phyloP scores from a whole-genome alignment of 2,113 vertebrate genomes.

The Percina caprodes region DNA sequence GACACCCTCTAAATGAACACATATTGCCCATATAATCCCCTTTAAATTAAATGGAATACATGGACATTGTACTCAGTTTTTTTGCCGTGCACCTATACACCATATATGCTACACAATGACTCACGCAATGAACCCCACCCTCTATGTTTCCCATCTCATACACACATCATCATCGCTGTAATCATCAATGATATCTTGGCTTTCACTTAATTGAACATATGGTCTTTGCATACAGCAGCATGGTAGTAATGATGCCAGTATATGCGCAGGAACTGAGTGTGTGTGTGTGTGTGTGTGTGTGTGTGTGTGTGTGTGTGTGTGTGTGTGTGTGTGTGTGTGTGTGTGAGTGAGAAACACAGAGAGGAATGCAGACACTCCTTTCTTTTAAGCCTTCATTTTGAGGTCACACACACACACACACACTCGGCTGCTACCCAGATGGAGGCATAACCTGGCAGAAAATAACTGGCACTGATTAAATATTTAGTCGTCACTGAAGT shows the following conservation, averaged over 20 bases:
- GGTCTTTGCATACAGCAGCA: slow-evolving; percentile 56
- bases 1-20: slow-evolving; percentile 48
- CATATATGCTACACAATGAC: slow-evolving; percentile 27
- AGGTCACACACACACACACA: slow-evolving; percentile 52
- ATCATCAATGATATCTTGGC: slow-evolving; percentile 70
- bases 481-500: slow-evolving; percentile 70
- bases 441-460: slow-evolving; percentile 73
- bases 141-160: slow-evolving; percentile 35
- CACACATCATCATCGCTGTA: slow-evolving; percentile 67
- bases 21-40: slow-evolving; percentile 28
- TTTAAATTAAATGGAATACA: slow-evolving; percentile 60
- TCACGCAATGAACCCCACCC: slow-evolving; percentile 39
- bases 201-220: slow-evolving; percentile 50
- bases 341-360: slow-evolving; percentile 44
- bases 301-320: slow-evolving; percentile 55
- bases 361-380: slow-evolving; percentile 61
- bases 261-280: slow-evolving; percentile 31
- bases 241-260: slow-evolving; percentile 42
- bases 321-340: slow-evolving; percentile 54
- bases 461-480: slow-evolving; percentile 69
- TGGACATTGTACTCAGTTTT: slow-evolving; percentile 34
- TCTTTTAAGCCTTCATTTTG: slow-evolving; percentile 58
- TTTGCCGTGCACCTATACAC: slow-evolving; percentile 29
- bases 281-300: slow-evolving; percentile 53
- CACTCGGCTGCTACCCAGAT: slow-evolving; percentile 70